Evolutionary conservation across 1,140 invertebrate genomes (phyloP).

Genomic region (Stegodyphus dumicola): DNA sequence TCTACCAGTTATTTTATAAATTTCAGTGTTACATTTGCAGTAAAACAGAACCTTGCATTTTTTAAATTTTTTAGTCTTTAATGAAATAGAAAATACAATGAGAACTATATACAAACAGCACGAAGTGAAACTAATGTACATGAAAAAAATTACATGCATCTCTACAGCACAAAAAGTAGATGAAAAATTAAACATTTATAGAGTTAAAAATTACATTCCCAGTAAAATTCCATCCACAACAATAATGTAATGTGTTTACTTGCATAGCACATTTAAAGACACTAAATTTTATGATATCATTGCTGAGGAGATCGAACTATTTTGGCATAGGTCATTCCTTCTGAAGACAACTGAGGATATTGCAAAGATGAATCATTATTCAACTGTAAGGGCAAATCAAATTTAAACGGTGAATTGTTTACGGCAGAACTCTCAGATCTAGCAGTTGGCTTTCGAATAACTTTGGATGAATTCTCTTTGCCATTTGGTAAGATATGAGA

Average conservation of each 20-base stretch:
- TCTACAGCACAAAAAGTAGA: slow-evolving; percentile 45
- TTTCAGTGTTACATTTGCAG: not conserved
- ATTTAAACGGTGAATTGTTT: slow-evolving; percentile 17
- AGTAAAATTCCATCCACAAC: slow-evolving; percentile 34
- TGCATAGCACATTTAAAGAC: not conserved
- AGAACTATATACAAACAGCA: slow-evolving; percentile 51
- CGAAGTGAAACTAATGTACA: slow-evolving; percentile 55
- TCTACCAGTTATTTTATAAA: not conserved
- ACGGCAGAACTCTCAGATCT: slow-evolving; percentile 6
- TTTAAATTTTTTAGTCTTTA: not conserved
- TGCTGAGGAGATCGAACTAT: slow-evolving; percentile 51
- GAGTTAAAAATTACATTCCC: slow-evolving; percentile 54
- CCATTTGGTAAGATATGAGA: slow-evolving; percentile 1
- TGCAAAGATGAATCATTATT: slow-evolving; percentile 25
- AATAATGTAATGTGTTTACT: slow-evolving; percentile 16
- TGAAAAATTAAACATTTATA: slow-evolving; percentile 54
- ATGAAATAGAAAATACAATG: slow-evolving; percentile 57
- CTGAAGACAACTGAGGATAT: slow-evolving; percentile 41
- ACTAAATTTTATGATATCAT: slow-evolving; percentile 23
- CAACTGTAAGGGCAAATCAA: slow-evolving; percentile 26
- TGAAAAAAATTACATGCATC: slow-evolving; percentile 23
- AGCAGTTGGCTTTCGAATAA: slow-evolving; percentile 37
- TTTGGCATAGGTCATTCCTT: slow-evolving; percentile 55
- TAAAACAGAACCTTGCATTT: not conserved
- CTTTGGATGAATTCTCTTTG: slow-evolving; percentile 32